Percentiles rank a stretch among this genome's conserved stretches.
phyloP scores from a whole-genome alignment of 2,888 invertebrate genomes.

The Aromia moschata region DNA sequence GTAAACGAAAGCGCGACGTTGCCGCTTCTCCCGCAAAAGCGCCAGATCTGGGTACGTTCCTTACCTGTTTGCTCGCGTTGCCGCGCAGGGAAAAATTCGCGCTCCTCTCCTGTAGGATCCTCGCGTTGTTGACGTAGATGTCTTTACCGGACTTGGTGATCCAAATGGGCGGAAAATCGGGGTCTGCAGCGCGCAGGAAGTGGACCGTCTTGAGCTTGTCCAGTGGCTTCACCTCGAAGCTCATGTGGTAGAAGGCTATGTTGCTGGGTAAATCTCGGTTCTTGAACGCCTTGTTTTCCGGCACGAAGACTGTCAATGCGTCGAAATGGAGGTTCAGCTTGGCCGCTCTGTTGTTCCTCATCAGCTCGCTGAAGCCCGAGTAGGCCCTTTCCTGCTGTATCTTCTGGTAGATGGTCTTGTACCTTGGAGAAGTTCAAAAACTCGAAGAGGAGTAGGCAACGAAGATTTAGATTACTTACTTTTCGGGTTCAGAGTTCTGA shows the following conservation, averaged over 20 bases:
- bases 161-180: slow-evolving; percentile 87
- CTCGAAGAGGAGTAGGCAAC: neutral
- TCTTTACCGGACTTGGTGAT: slow-evolving; percentile 76
- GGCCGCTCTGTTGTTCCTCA: slow-evolving; percentile 74
- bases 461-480: neutral
- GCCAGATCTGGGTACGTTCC: neutral
- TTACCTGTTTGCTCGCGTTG: slow-evolving; percentile 45
- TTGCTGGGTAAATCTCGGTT: slow-evolving; percentile 67
- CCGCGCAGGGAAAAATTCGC: slow-evolving; percentile 48
- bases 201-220: slow-evolving; percentile 64
- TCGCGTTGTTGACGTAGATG: slow-evolving; percentile 87
- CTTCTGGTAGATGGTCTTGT: slow-evolving; percentile 50
- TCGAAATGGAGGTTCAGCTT: slow-evolving; percentile 76
- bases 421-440: slow-evolving; percentile 3
- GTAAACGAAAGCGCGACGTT: neutral
- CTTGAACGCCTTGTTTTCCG: slow-evolving; percentile 85
- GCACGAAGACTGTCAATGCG: slow-evolving; percentile 84
- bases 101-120: slow-evolving; percentile 70
- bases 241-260: slow-evolving; percentile 60
- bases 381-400: slow-evolving; percentile 53
- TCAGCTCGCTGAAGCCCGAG: slow-evolving; percentile 77
- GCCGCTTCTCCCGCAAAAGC: neutral
- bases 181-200: slow-evolving; percentile 69
- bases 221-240: slow-evolving; percentile 69
- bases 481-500: neutral